Conservation (phyloP, 2,797 vertebrate species). For the Anolis apletophallus region DNA sequence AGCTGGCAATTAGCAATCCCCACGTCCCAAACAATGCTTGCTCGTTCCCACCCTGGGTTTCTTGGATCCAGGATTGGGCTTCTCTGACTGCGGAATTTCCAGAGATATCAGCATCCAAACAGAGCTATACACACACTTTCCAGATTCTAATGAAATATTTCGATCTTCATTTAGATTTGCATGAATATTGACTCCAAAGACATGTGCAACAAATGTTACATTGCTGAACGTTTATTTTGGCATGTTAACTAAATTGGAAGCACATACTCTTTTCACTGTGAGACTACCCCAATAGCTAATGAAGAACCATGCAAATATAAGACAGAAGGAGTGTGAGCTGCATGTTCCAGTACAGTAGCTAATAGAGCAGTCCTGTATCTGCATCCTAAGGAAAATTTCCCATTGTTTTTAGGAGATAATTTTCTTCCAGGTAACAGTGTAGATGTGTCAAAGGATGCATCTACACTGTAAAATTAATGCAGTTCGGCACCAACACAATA, state of each 20-base stretch:
- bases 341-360: background rate
- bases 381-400: background rate
- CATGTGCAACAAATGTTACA: background rate
- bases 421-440: background rate
- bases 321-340: background rate
- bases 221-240: background rate
- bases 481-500: no score
- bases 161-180: background rate
- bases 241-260: background rate
- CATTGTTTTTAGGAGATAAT: background rate
- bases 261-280: background rate
- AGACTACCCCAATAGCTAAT: background rate
- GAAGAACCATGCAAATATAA: background rate
- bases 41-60: background rate
- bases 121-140: background rate
- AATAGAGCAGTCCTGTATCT: background rate
- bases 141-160: background rate
- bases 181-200: background rate
- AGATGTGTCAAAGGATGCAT: no score
- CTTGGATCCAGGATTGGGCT: background rate
- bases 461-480: no score
- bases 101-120: background rate
- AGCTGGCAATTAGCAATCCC: slow-evolving; percentile 53
- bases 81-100: background rate
- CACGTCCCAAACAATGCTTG: slow-evolving; percentile 48